A percentile compares a stretch with the other conserved stretches of the same genome.
phyloP scores from a whole-genome alignment of 1,140 invertebrate species.

The Lanistes nyassanus region DNA sequence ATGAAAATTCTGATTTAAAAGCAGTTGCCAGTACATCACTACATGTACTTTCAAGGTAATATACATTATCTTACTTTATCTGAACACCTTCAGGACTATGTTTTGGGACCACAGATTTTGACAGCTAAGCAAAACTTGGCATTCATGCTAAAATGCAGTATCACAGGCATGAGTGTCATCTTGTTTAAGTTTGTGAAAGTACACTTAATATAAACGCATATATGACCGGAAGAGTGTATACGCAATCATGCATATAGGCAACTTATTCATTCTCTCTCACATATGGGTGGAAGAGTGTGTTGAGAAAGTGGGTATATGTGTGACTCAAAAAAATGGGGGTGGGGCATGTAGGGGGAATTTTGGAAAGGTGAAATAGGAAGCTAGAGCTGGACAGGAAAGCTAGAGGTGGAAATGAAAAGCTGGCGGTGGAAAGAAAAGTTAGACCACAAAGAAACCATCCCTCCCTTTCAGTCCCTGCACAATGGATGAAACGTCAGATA shows the following conservation, averaged over 20 bases:
- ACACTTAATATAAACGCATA: not conserved
- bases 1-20: no score
- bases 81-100: not conserved
- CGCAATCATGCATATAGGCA: slow-evolving; percentile 2
- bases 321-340: not conserved
- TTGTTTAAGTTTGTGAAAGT: not conserved
- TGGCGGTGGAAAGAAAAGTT: not conserved
- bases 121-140: not conserved
- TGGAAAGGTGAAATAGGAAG: not conserved
- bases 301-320: not conserved
- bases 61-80: no score
- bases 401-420: not conserved
- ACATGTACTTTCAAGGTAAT: no score
- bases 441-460: not conserved
- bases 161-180: not conserved
- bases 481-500: not conserved
- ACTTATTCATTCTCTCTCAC: not conserved
- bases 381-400: not conserved
- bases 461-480: not conserved
- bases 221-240: not conserved
- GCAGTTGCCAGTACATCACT: no score
- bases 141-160: not conserved
- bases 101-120: not conserved
- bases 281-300: not conserved
- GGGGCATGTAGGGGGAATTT: not conserved